These are phyloP conservation scores for Mercenaria mercenaria DNA, from an alignment of 1,140 invertebrate genomes.

Conservation along the genomic window DNA sequence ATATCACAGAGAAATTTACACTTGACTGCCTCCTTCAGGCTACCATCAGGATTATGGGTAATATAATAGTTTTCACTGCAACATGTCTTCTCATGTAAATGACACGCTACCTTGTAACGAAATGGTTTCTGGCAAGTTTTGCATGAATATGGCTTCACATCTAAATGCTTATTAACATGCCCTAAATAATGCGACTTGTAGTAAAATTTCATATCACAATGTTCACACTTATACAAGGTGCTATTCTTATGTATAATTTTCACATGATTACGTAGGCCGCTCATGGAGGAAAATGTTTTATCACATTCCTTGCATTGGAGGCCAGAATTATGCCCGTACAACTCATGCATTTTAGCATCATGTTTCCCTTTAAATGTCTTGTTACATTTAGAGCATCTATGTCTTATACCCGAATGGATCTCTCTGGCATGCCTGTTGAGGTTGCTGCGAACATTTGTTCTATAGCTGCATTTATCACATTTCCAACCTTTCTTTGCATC, in stretches of 20 bases:
- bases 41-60: conserved; percentile 20
- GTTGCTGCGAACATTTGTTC: conserved; percentile 4
- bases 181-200: conserved; percentile 35
- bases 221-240: not conserved
- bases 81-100: conserved; percentile 28
- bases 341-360: conserved; percentile 38
- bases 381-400: conserved; percentile 11
- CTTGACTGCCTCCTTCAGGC: not conserved
- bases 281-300: conserved; percentile 24
- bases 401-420: not conserved
- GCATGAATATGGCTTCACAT: conserved; percentile 17
- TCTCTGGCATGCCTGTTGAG: conserved; percentile 7
- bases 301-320: conserved; percentile 13
- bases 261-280: conserved; percentile 11
- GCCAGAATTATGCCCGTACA: not conserved
- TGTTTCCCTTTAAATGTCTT: conserved; percentile 34
- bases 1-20: conserved; percentile 11
- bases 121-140: conserved; percentile 4
- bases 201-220: conserved; percentile 8
- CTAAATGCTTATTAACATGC: conserved; percentile 16
- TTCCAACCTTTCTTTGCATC: not conserved
- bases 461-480: conserved; percentile 30
- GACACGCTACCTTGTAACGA: conserved; percentile 7
- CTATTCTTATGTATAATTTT: not conserved
- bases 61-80: not conserved